phyloP scores from a whole-genome alignment of 1,140 invertebrate species.

The Pseudomyrmex dendroicus region DNA sequence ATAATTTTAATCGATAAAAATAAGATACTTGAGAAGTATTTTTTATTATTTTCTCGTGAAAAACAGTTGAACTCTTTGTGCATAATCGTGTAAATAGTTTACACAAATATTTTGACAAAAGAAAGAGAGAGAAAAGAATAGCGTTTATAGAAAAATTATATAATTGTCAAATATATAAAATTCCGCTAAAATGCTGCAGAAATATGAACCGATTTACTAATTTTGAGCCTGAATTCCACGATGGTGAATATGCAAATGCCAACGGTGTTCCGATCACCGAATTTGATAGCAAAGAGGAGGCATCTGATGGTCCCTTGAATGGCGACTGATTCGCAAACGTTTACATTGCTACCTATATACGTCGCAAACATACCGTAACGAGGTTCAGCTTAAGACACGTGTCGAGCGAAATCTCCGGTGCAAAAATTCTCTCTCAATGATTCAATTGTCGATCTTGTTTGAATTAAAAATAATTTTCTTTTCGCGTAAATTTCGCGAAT shows the following conservation, averaged over 20 bases:
- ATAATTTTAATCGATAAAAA: background rate
- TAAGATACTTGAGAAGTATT: background rate
- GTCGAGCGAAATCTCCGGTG: background rate
- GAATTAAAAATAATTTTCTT: too few species aligned
- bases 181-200: background rate
- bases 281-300: conserved; percentile 34
- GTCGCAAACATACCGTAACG: conserved; percentile 55
- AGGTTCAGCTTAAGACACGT: conserved; percentile 29
- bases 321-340: conserved; percentile 56
- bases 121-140: too few species aligned
- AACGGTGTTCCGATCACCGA: conserved; percentile 46
- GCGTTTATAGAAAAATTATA: too few species aligned
- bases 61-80: background rate
- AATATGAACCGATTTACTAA: conserved; percentile 50
- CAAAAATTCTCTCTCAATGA: too few species aligned
- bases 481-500: too few species aligned
- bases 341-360: conserved; percentile 40
- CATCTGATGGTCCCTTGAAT: conserved; percentile 33
- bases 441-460: too few species aligned
- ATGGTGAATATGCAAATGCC: conserved; percentile 57
- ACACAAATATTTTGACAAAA: background rate
- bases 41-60: background rate
- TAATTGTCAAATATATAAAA: too few species aligned
- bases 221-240: conserved; percentile 17
- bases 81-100: too few species aligned